Percentiles rank a stretch among this genome's conserved stretches.
Conservation (phyloP, 2,888 invertebrate species). For the Eupithecia dodoneata region DNA sequence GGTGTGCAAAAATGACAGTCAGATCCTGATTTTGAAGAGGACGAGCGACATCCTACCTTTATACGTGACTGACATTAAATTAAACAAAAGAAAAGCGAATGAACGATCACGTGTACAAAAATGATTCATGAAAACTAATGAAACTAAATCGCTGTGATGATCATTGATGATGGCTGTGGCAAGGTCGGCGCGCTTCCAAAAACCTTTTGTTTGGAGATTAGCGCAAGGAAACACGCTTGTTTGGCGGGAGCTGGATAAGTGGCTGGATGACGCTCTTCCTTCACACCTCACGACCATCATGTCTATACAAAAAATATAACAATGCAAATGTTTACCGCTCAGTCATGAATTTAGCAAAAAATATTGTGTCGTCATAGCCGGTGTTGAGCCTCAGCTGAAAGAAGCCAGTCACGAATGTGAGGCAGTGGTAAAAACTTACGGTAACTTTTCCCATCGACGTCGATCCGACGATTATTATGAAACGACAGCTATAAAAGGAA, state of each 20-base stretch:
- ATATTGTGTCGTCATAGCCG: constrained; percentile 46
- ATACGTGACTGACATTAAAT: constrained; percentile 32
- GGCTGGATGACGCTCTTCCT: constrained; percentile 72
- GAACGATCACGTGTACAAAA: constrained; percentile 28
- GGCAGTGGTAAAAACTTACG: constrained; percentile 48
- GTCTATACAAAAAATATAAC: constrained; percentile 64
- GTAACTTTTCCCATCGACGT: constrained; percentile 49
- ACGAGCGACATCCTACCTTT: constrained; percentile 39
- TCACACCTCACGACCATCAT: constrained; percentile 64
- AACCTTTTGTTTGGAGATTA: constrained; percentile 72
- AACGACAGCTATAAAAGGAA: constrained; percentile 62
- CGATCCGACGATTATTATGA: constrained; percentile 55
- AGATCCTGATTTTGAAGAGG: constrained; percentile 33
- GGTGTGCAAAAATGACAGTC: constrained; percentile 4
- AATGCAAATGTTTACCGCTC: constrained; percentile 59
- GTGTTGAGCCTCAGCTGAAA: constrained; percentile 37
- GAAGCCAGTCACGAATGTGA: constrained; percentile 34
- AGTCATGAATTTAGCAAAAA: constrained; percentile 51
- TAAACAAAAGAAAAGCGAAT: constrained; percentile 25
- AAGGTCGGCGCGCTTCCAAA: constrained; percentile 72
- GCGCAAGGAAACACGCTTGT: constrained; percentile 79
- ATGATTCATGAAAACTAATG: constrained; percentile 48
- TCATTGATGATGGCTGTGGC: constrained; percentile 57
- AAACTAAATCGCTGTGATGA: constrained; percentile 53
- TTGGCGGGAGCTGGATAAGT: constrained; percentile 74